Evolutionary conservation across 2,113 vertebrate species (phyloP), one percentile per base, ranked within the genome.

Genomic region (Nerophis ophidion): DNA sequence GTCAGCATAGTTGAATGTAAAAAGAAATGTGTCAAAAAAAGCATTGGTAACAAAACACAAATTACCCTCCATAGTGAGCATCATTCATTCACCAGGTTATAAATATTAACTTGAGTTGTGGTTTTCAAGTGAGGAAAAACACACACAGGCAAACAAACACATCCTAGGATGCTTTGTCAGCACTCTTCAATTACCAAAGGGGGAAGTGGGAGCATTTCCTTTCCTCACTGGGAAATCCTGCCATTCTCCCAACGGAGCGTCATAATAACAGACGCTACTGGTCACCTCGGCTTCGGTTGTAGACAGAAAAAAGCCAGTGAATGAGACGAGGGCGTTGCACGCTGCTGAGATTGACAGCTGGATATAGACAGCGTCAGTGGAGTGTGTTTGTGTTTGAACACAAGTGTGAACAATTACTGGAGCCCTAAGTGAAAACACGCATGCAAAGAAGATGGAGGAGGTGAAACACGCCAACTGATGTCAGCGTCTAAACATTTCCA

Each of bases 171-270:
- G 86, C 84, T 81, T 81, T 77, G 80, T 88, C 86, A 88, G 84
- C 83, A 71, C 69, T 84, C 66, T 81, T 78, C 54, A 83, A 74
- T 79, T 81, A 79, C 79, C 40, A 63, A 26, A 60, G 59, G 35
- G 67, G 86, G 79, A 80, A 84, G 71, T 64, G 57, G 74, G 75
- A 72, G 79, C 14, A 36, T 76, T 84, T 86, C 83, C 82, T 75
- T 60, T 26, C 70, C 80, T 81, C 58, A 55, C 73, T 70, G 81
- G 86, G 79, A 88, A 87, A 88, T 87, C 84, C 86, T 87, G 84
- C 81, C 73, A 86, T 88, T 87, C 84, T 86, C 75, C 26, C 72
- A 6, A 38, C 69, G 72, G 53, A 80, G 71, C 52, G 35, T 77
- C 79, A 72, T 40, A 72, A 69, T 75, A 68, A 74, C 58, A 65